Conservation (phyloP, 2,888 invertebrate genomes). For the Dolichomitus sp. region DNA sequence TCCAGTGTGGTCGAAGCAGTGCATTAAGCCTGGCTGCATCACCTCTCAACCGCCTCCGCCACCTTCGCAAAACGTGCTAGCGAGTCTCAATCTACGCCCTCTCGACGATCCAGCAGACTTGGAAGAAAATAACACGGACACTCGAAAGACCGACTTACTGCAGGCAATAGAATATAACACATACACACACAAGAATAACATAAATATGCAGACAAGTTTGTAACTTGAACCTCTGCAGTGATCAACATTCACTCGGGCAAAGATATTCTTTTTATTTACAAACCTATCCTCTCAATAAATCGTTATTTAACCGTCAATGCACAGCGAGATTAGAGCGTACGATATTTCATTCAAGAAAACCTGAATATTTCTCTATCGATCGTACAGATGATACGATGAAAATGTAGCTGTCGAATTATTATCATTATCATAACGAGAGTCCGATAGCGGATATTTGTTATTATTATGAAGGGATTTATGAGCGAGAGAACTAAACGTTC, state of each 20-base stretch:
- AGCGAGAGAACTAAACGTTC: slow-evolving; percentile 18
- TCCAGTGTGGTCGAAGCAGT: not conserved
- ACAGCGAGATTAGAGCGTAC: slow-evolving; percentile 5
- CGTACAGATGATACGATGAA: not conserved
- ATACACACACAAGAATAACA: not conserved
- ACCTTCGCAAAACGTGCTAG: slow-evolving; percentile 56
- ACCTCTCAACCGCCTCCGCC: slow-evolving; percentile 52
- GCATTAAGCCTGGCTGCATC: slow-evolving; percentile 27
- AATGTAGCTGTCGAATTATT: not conserved
- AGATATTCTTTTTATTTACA: not conserved
- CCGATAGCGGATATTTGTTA: slow-evolving; percentile 13
- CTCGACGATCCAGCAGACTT: slow-evolving; percentile 24
- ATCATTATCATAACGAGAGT: slow-evolving; percentile 7
- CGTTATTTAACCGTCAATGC: slow-evolving; percentile 30
- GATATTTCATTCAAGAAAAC: slow-evolving; percentile 37
- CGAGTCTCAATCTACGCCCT: slow-evolving; percentile 41
- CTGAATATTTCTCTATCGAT: slow-evolving; percentile 26
- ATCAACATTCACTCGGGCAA: not conserved
- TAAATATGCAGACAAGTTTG: not conserved
- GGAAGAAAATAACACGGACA: slow-evolving; percentile 2
- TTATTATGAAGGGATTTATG: slow-evolving; percentile 7
- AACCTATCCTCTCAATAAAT: slow-evolving; percentile 21
- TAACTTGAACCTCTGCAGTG: not conserved
- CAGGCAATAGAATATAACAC: not conserved
- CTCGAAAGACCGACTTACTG: not conserved